These are phyloP conservation scores for Ctenodactylus gundi DNA, from an alignment of 2,113 vertebrate genomes.

Conservation along the genomic window DNA sequence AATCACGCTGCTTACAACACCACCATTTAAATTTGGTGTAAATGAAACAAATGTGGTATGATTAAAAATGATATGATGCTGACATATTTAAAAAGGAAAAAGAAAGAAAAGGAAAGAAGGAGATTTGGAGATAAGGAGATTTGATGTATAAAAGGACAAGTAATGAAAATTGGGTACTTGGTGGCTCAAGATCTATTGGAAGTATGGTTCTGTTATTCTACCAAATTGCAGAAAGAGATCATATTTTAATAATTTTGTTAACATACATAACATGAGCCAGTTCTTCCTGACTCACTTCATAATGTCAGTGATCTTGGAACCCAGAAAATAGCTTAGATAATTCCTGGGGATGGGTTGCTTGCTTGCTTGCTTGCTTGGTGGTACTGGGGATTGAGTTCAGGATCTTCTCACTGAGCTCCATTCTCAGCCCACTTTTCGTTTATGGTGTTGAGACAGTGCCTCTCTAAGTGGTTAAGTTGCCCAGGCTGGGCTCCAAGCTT, in stretches of 20 bases:
- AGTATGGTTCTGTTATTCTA: background rate
- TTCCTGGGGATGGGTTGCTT: too few relatives aligned
- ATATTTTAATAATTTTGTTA: conserved; percentile 35
- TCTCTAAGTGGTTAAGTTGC: too few relatives aligned
- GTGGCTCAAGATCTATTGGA: background rate
- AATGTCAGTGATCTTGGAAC: background rate
- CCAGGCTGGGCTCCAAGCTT: too few relatives aligned
- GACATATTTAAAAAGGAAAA: background rate
- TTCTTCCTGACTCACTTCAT: background rate
- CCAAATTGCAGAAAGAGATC: background rate
- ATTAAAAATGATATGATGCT: background rate
- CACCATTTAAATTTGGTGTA: background rate
- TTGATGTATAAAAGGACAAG: conserved; percentile 1
- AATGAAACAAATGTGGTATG: background rate
- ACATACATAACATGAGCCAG: background rate
- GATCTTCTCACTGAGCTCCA: too few relatives aligned
- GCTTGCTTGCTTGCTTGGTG: too few relatives aligned
- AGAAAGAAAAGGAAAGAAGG: too few relatives aligned
- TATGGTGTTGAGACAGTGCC: too few relatives aligned
- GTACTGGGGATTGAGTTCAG: too few relatives aligned
- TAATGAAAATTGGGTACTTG: background rate
- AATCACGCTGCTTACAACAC: background rate
- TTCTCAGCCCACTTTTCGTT: too few relatives aligned
- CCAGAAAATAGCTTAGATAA: background rate
- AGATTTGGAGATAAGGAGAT: background rate